phyloP scores from a whole-genome alignment of 2,113 vertebrate genomes.

The Chrysochloris asiatica region DNA sequence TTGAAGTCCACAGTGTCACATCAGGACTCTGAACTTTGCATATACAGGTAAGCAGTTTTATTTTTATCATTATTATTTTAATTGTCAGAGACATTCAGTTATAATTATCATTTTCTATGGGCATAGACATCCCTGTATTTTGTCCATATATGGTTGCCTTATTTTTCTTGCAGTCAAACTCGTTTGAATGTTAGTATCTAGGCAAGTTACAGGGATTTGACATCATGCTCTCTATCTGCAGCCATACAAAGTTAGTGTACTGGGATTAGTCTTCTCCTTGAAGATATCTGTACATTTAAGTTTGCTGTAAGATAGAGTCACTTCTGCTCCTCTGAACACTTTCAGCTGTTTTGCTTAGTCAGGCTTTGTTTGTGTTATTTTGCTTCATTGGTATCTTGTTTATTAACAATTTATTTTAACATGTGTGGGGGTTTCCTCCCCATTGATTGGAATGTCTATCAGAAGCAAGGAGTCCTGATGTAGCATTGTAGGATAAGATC shows the following conservation, averaged over 20 bases:
- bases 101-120: neutral
- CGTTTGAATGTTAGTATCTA: neutral
- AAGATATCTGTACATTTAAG: neutral
- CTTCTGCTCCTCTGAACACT: neutral
- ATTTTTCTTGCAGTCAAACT: neutral
- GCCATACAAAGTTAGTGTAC: neutral
- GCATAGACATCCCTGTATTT: neutral
- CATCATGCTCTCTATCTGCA: rapidly evolving
- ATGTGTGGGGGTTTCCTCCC: neutral
- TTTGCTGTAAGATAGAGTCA: neutral
- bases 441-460: neutral
- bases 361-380: neutral
- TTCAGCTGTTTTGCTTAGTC: neutral
- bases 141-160: neutral
- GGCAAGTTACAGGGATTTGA: neutral
- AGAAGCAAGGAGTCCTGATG: constrained; percentile 23
- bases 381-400: neutral
- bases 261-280: neutral
- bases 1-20: too few species aligned
- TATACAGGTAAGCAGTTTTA: neutral
- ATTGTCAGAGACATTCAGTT: constrained; percentile 24
- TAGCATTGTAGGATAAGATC: too few species aligned
- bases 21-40: neutral
- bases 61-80: neutral
- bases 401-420: neutral